phyloP scores from a whole-genome alignment of 1,140 invertebrate species.

The Zaprionus africanus region DNA sequence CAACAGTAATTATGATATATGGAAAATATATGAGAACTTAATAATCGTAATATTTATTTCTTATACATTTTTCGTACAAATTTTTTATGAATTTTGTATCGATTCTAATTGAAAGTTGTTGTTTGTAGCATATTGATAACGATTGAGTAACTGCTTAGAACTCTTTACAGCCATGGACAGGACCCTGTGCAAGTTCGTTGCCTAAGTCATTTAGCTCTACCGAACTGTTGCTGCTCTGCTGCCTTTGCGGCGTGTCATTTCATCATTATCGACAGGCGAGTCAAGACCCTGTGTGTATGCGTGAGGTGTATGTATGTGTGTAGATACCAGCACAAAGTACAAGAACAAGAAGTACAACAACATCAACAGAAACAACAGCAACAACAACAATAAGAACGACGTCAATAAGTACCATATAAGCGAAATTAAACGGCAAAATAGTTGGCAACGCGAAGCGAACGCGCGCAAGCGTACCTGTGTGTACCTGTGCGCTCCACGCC shows the following conservation, averaged over 20 bases:
- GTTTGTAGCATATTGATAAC: too few relatives aligned
- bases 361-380: slow-evolving; percentile 23
- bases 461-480: slow-evolving; percentile 20
- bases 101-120: too few relatives aligned
- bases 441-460: slow-evolving; percentile 68
- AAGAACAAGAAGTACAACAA: slow-evolving; percentile 45
- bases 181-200: slow-evolving; percentile 34
- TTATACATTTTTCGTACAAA: too few relatives aligned
- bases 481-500: neutral
- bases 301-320: slow-evolving; percentile 23
- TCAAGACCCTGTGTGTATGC: slow-evolving; percentile 11
- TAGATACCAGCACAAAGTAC: slow-evolving; percentile 57
- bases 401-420: slow-evolving; percentile 76
- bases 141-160: neutral
- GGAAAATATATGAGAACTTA: too few relatives aligned
- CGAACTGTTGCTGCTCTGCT: neutral
- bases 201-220: slow-evolving; percentile 22
- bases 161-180: neutral
- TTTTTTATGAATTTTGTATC: too few relatives aligned
- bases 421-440: slow-evolving; percentile 82
- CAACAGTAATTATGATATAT: too few relatives aligned
- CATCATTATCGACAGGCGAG: slow-evolving; percentile 48
- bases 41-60: too few relatives aligned
- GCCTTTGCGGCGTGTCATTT: slow-evolving; percentile 37
- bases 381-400: slow-evolving; percentile 2